Evolutionary conservation across 2,888 invertebrate genomes (phyloP), one percentile per base, ranked within the genome.

Genomic region (Brenthis hecate): DNA sequence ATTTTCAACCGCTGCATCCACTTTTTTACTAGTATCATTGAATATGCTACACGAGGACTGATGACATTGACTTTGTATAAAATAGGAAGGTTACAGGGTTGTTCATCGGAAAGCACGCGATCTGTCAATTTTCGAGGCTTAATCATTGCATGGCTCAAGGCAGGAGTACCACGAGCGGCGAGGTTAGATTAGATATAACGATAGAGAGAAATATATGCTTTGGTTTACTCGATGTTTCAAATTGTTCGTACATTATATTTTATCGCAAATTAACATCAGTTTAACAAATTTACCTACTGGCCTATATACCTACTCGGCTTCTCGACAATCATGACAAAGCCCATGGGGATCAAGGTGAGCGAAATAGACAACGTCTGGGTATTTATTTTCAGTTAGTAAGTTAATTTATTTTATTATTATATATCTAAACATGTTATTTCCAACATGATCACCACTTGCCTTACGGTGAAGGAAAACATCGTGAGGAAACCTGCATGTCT

Each of bases 1-100:
- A 60, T 48, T 50, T 50, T 60, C 16, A 60, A 50, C 50, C 50
- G 28, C 50, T 50, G 32, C 28, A 50, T 50, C 28, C 50, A 28
- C 4, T 48, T 13, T 16, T 28, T 60, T 50, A 50, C 32, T 32
- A 60, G 60, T 62, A 36, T 53, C 54, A 53, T 36, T 43, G 62
- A 54, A 54, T 13, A 56, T 50, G 13, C 19, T 51, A 5, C n/a
- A 57, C 28, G n/a, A 53, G 50, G 54, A 36, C 50, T 50, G 50
- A 54, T 58, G 65, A 81, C 86, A 86, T 84, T 87, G 87, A 83
- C 85, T 84, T 87, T 87, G 84, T 72, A 73, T 75, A 76, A 82
- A 83, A 81, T 81, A 81, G 77, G 74, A 70, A 72, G 58, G 76
- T 79, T 64, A 69, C 53, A 60, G 56, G 78, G 81, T 75, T 79